A percentile compares a stretch with the other conserved stretches of the same genome.
phyloP scores from a whole-genome alignment of 2,888 invertebrate species.

The Byasa hedistus region DNA sequence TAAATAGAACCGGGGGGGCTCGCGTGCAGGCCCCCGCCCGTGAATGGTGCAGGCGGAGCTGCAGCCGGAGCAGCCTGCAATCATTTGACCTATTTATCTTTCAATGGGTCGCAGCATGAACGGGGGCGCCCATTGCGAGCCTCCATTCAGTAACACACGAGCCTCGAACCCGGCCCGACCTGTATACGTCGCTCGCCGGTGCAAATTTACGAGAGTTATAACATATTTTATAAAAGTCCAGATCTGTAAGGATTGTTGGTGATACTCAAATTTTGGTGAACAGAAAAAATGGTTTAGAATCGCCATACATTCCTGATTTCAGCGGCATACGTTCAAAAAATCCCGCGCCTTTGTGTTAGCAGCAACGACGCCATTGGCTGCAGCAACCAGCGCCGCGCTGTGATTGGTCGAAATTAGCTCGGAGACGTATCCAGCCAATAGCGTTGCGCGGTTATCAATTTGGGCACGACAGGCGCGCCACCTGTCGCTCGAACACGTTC shows the following conservation, averaged over 20 bases:
- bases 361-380: constrained; percentile 52
- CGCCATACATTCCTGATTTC: constrained; percentile 24
- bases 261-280: not conserved
- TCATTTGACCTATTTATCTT: constrained; percentile 79
- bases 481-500: constrained; percentile 67
- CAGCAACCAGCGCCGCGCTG: constrained; percentile 38
- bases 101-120: constrained; percentile 76
- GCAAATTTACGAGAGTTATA: not conserved
- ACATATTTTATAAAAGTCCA: constrained; percentile 5
- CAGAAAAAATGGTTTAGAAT: constrained; percentile 34
- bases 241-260: not conserved
- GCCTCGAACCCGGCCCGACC: constrained; percentile 69
- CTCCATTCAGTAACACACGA: constrained; percentile 74
- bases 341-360: constrained; percentile 46
- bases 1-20: constrained; percentile 64
- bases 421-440: constrained; percentile 51
- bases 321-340: constrained; percentile 46
- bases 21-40: constrained; percentile 53
- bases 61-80: constrained; percentile 74
- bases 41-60: constrained; percentile 67
- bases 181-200: constrained; percentile 39
- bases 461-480: constrained; percentile 68
- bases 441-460: constrained; percentile 38
- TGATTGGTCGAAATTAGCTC: constrained; percentile 53
- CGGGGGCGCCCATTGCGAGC: constrained; percentile 68